phyloP scores from a whole-genome alignment of 37 sponge, comb jelly and placozoan genomes.

The Dysidea cf. avara region DNA sequence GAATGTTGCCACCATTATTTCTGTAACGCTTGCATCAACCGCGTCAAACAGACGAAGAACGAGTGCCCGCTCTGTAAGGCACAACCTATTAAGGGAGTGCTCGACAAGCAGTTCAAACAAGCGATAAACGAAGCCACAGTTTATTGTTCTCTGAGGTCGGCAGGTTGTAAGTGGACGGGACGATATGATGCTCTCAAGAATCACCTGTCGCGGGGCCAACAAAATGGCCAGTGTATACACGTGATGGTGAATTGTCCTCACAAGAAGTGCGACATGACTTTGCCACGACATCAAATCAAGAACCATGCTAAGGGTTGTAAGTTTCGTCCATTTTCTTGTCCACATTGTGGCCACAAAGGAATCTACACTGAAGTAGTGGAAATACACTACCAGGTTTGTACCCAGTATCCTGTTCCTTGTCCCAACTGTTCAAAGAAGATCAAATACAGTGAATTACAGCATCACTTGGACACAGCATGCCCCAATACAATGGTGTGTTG shows the following conservation, averaged over 20 bases:
- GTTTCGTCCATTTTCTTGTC: slow-evolving; percentile 2
- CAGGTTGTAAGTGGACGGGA: too few species aligned
- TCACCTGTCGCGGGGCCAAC: not conserved
- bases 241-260: slow-evolving; percentile 4
- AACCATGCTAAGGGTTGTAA: not conserved
- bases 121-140: too few species aligned
- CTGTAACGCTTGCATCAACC: too few species aligned
- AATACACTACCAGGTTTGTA: not conserved
- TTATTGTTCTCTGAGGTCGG: too few species aligned
- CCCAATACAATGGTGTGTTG: too few species aligned
- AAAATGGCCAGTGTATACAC: not conserved
- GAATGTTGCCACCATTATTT: too few species aligned
- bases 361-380: not conserved
- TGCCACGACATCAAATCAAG: not conserved
- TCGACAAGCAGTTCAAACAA: too few species aligned
- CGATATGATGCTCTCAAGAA: too few species aligned
- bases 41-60: too few species aligned
- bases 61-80: too few species aligned
- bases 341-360: slow-evolving; percentile 5
- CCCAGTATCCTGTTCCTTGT: slow-evolving; percentile 10
- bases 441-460: not conserved
- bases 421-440: slow-evolving; percentile 5
- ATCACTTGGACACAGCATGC: too few species aligned
- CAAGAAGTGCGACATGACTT: not conserved
- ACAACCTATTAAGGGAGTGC: too few species aligned